Evolutionary conservation across 1,140 invertebrate species (phyloP).

Genomic region (Panulirus ornatus): DNA sequence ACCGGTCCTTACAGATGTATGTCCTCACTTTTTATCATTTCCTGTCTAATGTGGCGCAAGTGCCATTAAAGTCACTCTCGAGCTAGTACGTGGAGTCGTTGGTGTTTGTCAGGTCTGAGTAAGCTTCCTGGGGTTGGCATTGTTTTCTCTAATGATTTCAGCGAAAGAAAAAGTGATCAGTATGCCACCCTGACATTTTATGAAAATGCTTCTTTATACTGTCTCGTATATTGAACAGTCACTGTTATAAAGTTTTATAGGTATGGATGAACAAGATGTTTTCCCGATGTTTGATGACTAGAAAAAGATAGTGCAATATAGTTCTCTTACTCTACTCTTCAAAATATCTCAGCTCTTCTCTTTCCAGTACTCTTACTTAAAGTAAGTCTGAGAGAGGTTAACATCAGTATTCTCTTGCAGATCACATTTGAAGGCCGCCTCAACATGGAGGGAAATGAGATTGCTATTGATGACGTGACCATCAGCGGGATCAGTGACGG

Average conservation of each 20-base stretch:
- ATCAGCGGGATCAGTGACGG: slow-evolving; percentile 1
- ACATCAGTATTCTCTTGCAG: neutral
- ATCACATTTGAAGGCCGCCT: slow-evolving; percentile 51
- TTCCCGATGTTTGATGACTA: neutral
- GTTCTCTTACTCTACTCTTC: neutral
- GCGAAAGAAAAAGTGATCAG: no score
- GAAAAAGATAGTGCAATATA: neutral
- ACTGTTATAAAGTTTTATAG: neutral
- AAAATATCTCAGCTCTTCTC: neutral
- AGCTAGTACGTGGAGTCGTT: no score
- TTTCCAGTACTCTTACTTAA: neutral
- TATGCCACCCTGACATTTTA: no score
- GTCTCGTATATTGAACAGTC: no score
- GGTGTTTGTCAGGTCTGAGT: no score
- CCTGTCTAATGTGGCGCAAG: no score
- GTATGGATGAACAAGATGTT: neutral
- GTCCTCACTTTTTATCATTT: no score
- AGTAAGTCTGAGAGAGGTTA: neutral
- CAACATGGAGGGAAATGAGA: slow-evolving; percentile 44
- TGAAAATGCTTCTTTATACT: no score
- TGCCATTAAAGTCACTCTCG: no score
- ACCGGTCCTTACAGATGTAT: no score
- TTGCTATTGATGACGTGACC: slow-evolving; percentile 48
- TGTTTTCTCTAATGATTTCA: no score
- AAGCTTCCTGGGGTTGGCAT: no score